Conservation (phyloP, 2,888 invertebrate species). For the Mimumesa dahlbomi region DNA sequence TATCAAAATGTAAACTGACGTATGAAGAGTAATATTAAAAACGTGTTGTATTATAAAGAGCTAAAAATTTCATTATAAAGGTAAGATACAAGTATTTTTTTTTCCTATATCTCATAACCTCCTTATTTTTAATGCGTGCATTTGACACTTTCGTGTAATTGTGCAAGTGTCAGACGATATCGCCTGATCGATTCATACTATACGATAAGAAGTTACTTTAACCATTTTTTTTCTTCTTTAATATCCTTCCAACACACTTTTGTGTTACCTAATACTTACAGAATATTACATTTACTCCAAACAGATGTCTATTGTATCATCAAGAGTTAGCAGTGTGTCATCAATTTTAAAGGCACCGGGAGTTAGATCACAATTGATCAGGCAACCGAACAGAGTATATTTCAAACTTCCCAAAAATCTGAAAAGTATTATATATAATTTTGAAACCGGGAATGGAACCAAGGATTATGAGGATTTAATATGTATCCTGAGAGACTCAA, state of each 20-base stretch:
- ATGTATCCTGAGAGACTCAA: conserved; percentile 81
- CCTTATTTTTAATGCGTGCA: neutral
- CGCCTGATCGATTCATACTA: too few species aligned
- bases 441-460: conserved; percentile 76
- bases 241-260: too few species aligned
- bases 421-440: conserved; percentile 80
- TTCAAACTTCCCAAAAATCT: conserved; percentile 82
- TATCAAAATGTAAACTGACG: conserved; percentile 31
- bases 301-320: conserved; percentile 78
- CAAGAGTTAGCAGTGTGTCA: conserved; percentile 72
- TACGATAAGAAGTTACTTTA: too few species aligned
- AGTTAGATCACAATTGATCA: conserved; percentile 65
- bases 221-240: too few species aligned
- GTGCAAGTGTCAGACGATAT: neutral
- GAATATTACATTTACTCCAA: conserved; percentile 8
- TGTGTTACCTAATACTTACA: neutral
- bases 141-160: conserved; percentile 18
- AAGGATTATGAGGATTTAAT: conserved; percentile 82
- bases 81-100: conserved; percentile 20
- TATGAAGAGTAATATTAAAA: neutral
- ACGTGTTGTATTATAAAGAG: neutral
- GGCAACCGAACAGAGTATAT: conserved; percentile 72
- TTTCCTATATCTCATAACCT: conserved; percentile 49
- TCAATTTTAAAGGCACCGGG: conserved; percentile 74
- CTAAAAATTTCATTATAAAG: conserved; percentile 5